A percentile compares a stretch with the other conserved stretches of the same genome.
Conservation (phyloP, 1,140 invertebrate genomes). For the Cecropterus lyciades region DNA sequence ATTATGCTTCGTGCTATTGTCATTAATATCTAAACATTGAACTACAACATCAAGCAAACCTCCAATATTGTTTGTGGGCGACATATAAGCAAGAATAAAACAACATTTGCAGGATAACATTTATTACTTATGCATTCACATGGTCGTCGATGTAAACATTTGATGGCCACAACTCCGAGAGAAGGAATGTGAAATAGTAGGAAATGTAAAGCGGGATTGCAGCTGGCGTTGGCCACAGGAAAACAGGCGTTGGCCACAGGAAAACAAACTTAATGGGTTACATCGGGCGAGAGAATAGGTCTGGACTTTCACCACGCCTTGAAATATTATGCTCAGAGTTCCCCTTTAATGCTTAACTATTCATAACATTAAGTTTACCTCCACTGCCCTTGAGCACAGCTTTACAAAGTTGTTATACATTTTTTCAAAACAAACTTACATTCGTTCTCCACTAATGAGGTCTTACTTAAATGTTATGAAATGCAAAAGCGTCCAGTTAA, state of each 20-base stretch:
- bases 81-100: constrained; percentile 73
- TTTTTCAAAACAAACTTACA: constrained; percentile 18
- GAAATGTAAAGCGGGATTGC: constrained; percentile 56
- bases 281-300: constrained; percentile 21
- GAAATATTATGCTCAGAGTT: constrained; percentile 23
- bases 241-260: constrained; percentile 47
- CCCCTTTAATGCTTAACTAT: constrained; percentile 9
- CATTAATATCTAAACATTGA: constrained; percentile 49
- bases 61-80: constrained; percentile 39
- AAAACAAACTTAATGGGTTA: constrained; percentile 51
- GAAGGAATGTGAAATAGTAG: constrained; percentile 56
- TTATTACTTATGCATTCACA: constrained; percentile 65
- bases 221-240: constrained; percentile 42
- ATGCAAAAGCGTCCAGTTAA: constrained; percentile 8
- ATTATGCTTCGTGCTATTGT: constrained; percentile 35
- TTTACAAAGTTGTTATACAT: constrained; percentile 20
- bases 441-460: constrained; percentile 21
- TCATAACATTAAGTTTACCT: constrained; percentile 29
- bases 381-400: constrained; percentile 8
- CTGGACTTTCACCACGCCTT: constrained; percentile 38
- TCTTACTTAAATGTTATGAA: constrained; percentile 20
- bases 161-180: constrained; percentile 35
- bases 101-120: constrained; percentile 72
- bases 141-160: constrained; percentile 49
- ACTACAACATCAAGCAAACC: constrained; percentile 47